These are phyloP conservation scores for Acholoe squamosa DNA, from an alignment of 2,888 invertebrate species.

Conservation along the genomic window DNA sequence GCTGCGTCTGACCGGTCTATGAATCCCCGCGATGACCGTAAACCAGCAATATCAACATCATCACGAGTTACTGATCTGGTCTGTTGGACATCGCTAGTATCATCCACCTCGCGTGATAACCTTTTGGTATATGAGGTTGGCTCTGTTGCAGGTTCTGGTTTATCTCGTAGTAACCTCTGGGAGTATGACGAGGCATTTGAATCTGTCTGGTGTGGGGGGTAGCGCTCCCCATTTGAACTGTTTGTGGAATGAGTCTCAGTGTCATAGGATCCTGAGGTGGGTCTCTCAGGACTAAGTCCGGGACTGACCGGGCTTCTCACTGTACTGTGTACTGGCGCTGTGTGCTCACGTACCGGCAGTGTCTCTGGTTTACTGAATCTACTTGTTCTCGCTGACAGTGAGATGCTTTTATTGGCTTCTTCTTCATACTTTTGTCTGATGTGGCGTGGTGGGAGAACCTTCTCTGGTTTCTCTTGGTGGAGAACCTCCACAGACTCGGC, in stretches of 20 bases:
- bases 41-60: background rate
- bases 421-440: conserved; percentile 62
- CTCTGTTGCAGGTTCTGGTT: background rate
- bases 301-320: background rate
- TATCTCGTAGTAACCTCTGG: background rate
- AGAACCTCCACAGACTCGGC: conserved; percentile 60
- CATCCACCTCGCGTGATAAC: background rate
- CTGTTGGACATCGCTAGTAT: background rate
- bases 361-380: conserved; percentile 29
- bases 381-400: background rate
- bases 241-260: background rate
- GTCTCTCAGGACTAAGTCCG: background rate
- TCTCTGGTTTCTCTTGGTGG: background rate
- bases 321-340: background rate
- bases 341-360: background rate
- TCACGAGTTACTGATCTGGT: background rate
- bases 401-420: background rate
- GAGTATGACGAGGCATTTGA: too few relatives aligned
- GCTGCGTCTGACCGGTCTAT: background rate
- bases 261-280: background rate
- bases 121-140: background rate
- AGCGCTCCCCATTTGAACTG: too few relatives aligned
- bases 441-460: conserved; percentile 52
- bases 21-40: background rate
- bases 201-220: too few relatives aligned